These are phyloP conservation scores for Onychostruthus taczanowskii DNA, from an alignment of 2,113 vertebrate genomes.

Conservation along the genomic window DNA sequence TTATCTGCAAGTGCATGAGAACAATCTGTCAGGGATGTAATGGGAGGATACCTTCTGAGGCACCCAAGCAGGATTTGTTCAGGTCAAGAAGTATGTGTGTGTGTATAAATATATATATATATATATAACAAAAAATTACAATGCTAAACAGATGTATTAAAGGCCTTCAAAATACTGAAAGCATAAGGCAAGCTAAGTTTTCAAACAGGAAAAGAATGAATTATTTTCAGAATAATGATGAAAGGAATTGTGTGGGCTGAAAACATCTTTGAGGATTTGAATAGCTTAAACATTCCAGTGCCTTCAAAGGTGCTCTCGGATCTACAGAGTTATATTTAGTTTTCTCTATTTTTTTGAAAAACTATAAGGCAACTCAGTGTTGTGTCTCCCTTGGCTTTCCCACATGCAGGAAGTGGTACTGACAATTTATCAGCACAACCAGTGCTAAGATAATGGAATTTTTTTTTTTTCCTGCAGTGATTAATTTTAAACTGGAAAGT, in stretches of 20 bases:
- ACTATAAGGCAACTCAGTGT: constrained; percentile 14
- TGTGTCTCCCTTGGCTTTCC: constrained; percentile 68
- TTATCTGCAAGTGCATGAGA: not conserved
- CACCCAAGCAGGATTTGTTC: not conserved
- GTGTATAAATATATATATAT: not conserved
- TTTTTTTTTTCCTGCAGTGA: constrained; percentile 1
- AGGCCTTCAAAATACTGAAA: not conserved
- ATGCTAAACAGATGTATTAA: not conserved
- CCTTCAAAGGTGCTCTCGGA: constrained; percentile 66
- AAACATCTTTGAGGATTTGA: constrained; percentile 65
- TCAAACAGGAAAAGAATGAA: not conserved
- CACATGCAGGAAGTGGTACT: constrained; percentile 33
- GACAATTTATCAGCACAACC: constrained; percentile 40
- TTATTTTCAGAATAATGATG: constrained; percentile 54
- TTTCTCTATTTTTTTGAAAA: constrained; percentile 31
- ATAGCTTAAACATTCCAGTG: constrained; percentile 61
- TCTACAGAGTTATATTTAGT: constrained; percentile 69
- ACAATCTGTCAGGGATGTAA: not conserved
- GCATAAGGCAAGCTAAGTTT: constrained; percentile 27
- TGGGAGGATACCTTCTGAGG: not conserved
- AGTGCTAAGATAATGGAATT: not conserved
- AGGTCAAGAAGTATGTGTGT: not conserved
- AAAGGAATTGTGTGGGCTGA: constrained; percentile 61
- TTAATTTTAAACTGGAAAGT: constrained; percentile 62
- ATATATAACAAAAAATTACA: not conserved